Percentiles rank a stretch among this genome's conserved stretches.
phyloP scores from a whole-genome alignment of 2,797 vertebrate species.

The Girardinus metallicus region DNA sequence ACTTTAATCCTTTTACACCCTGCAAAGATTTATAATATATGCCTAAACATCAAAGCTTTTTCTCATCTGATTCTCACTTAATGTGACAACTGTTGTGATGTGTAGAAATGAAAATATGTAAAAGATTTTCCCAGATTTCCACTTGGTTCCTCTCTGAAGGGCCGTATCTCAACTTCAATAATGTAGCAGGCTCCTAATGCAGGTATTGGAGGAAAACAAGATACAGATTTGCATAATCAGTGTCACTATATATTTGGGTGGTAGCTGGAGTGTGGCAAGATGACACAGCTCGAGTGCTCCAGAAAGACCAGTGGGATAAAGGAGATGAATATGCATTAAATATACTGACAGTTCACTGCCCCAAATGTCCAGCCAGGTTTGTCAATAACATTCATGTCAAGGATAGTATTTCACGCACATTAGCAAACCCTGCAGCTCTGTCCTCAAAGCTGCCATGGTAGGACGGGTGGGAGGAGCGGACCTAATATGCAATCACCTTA shows the following conservation, averaged over 20 bases:
- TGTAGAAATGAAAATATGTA: conserved; percentile 69
- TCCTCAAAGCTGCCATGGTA: conserved; percentile 50
- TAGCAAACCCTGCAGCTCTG: conserved; percentile 63
- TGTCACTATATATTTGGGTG: conserved; percentile 87
- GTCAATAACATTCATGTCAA: conserved; percentile 82
- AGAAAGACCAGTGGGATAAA: conserved; percentile 78
- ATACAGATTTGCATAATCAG: conserved; percentile 89
- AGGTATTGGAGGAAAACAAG: conserved; percentile 82
- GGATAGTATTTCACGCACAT: conserved; percentile 75
- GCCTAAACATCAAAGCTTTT: conserved; percentile 72
- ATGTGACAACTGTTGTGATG: conserved; percentile 75
- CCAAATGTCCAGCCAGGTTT: conserved; percentile 83
- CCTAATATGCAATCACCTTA: conserved; percentile 38
- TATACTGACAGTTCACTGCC: conserved; percentile 77
- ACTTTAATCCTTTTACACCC: conserved; percentile 65
- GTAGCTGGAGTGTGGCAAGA: conserved; percentile 82
- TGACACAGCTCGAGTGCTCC: conserved; percentile 78
- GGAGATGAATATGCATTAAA: conserved; percentile 83
- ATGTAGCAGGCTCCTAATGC: conserved; percentile 77
- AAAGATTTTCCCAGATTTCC: conserved; percentile 79
- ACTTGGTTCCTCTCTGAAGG: conserved; percentile 53
- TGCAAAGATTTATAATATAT: conserved; percentile 59
- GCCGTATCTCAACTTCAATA: conserved; percentile 80
- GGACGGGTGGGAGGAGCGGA: conserved; percentile 67
- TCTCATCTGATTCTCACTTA: conserved; percentile 70